Conservation (phyloP, 1,140 invertebrate species). For the Drosophila nigromelanica region DNA sequence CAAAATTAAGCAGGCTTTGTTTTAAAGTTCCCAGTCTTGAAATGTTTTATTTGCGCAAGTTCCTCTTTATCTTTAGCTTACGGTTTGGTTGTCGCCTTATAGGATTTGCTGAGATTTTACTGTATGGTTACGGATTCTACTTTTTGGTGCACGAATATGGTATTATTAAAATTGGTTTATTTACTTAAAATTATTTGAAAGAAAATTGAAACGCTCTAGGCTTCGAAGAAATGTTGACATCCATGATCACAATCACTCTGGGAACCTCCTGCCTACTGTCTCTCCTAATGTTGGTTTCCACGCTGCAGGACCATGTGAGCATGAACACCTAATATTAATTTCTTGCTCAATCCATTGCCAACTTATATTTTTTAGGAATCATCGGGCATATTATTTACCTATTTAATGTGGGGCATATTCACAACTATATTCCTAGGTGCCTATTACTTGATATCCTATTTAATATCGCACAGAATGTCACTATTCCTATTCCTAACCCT, state of each 20-base stretch:
- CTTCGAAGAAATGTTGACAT: slow-evolving; percentile 6
- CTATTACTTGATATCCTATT: neutral
- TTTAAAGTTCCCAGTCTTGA: neutral
- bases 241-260: slow-evolving; percentile 25
- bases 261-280: slow-evolving; percentile 9
- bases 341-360: neutral
- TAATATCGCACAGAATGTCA: neutral
- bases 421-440: slow-evolving; percentile 4
- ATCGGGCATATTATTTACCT: slow-evolving; percentile 35
- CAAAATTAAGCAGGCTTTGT: slow-evolving; percentile 2
- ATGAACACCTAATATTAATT: neutral
- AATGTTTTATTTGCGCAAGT: slow-evolving; percentile 33
- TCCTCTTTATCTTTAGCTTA: slow-evolving; percentile 24
- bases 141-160: neutral
- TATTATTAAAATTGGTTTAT: neutral
- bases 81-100: slow-evolving; percentile 27
- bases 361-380: slow-evolving; percentile 26
- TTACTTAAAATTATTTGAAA: neutral
- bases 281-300: slow-evolving; percentile 20
- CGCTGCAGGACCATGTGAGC: slow-evolving; percentile 33
- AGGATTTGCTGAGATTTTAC: slow-evolving; percentile 7
- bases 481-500: neutral
- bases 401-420: slow-evolving; percentile 34
- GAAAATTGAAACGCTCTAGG: slow-evolving; percentile 1
- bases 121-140: slow-evolving; percentile 11